phyloP scores from a whole-genome alignment of 2,888 invertebrate genomes.

The Subacronicta megacephala region DNA sequence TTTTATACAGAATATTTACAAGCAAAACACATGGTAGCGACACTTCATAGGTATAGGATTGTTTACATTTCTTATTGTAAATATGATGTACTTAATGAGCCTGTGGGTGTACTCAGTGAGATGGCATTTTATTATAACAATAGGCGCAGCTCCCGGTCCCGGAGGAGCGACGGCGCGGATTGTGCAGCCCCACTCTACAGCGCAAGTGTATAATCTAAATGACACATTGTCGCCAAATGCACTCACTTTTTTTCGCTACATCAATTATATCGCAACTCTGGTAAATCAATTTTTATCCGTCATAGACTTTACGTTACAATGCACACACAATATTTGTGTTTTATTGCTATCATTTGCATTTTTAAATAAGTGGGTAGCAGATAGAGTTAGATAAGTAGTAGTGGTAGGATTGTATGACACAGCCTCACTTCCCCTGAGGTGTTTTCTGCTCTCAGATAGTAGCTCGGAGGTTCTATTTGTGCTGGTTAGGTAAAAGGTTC shows the following conservation, averaged over 20 bases:
- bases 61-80: background rate
- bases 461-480: too few species aligned
- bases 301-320: background rate
- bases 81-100: constrained; percentile 29
- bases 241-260: constrained; percentile 70
- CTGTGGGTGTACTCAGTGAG: constrained; percentile 70
- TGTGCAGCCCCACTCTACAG: constrained; percentile 52
- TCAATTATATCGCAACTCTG: constrained; percentile 60
- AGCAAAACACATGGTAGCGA: too few species aligned
- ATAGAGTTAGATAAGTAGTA: too few species aligned
- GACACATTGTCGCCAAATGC: constrained; percentile 79
- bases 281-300: constrained; percentile 20
- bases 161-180: constrained; percentile 28
- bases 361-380: too few species aligned
- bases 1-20: too few species aligned
- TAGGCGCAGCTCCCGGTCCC: constrained; percentile 69
- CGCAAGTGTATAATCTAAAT: constrained; percentile 82
- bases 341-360: background rate
- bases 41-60: background rate
- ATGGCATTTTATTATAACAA: constrained; percentile 89
- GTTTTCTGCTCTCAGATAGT: too few species aligned
- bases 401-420: too few species aligned
- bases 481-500: too few species aligned
- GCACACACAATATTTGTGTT: background rate
- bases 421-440: too few species aligned